These are phyloP conservation scores for Meganola albula DNA, from an alignment of 2,888 invertebrate species.

Conservation along the genomic window DNA sequence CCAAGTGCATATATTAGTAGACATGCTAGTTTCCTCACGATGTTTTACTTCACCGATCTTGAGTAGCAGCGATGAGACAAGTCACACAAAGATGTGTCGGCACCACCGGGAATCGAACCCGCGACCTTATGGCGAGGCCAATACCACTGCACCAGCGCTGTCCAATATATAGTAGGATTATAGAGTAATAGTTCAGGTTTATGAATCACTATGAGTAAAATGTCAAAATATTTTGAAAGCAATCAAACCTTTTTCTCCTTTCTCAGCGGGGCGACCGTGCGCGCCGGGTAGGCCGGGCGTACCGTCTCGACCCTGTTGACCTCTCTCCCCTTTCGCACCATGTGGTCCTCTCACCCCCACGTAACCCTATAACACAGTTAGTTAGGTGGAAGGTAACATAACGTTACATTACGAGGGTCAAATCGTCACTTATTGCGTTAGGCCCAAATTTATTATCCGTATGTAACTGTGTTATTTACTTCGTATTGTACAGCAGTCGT, in stretches of 20 bases:
- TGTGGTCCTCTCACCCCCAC: conserved; percentile 75
- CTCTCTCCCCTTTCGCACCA: conserved; percentile 82
- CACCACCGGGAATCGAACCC: too few relatives aligned
- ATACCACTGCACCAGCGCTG: too few relatives aligned
- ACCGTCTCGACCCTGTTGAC: conserved; percentile 83
- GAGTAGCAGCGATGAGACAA: too few relatives aligned
- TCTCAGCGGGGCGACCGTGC: conserved; percentile 81
- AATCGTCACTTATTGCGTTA: conserved; percentile 63
- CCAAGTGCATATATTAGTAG: too few relatives aligned
- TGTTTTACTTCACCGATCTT: too few relatives aligned
- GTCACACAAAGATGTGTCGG: too few relatives aligned
- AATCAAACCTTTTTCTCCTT: conserved; percentile 87
- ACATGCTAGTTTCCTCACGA: too few relatives aligned
- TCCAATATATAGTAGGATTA: too few relatives aligned
- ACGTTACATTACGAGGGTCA: conserved; percentile 65
- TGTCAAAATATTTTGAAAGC: too few relatives aligned
- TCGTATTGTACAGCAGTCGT: conserved; percentile 24
- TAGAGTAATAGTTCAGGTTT: too few relatives aligned
- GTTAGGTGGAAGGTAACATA: conserved; percentile 59
- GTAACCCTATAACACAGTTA: conserved; percentile 69
- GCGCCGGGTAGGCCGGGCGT: conserved; percentile 78
- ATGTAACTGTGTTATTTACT: conserved; percentile 42
- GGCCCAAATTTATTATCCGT: conserved; percentile 57
- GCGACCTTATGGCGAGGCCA: too few relatives aligned
- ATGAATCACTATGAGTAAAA: too few relatives aligned